Evolutionary conservation across 2,888 invertebrate genomes (phyloP).

Genomic region (Argyresthia goedartella): DNA sequence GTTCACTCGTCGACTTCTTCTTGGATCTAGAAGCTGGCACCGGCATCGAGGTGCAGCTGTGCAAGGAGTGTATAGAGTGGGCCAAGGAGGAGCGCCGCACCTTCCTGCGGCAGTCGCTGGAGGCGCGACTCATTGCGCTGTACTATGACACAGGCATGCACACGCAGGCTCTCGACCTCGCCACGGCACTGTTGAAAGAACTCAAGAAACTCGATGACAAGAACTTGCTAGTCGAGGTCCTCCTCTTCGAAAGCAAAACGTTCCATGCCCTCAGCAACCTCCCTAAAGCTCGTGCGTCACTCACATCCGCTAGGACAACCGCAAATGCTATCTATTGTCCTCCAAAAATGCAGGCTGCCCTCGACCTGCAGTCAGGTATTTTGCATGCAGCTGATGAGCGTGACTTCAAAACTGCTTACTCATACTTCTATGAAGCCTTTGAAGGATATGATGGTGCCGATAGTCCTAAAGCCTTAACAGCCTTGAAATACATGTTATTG

Average conservation of each 20-base stretch:
- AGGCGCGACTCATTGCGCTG: conserved; percentile 93
- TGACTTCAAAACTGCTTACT: conserved; percentile 99
- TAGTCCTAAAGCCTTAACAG: conserved; percentile 89
- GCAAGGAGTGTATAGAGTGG: conserved; percentile 99
- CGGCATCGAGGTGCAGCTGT: conserved; percentile 92
- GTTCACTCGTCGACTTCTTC: conserved; percentile 97
- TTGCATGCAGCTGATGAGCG: conserved; percentile 99
- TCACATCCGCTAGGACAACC: conserved; percentile 98
- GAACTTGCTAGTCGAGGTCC: conserved; percentile 97
- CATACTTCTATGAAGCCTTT: conserved; percentile 99
- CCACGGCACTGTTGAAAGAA: conserved; percentile 91
- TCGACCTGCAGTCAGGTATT: conserved; percentile 98
- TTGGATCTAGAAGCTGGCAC: conserved; percentile 96
- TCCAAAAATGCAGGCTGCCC: conserved; percentile 96
- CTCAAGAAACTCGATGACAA: conserved; percentile 99
- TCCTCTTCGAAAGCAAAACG: conserved; percentile 97
- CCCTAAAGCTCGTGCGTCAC: conserved; percentile 95
- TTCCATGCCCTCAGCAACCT: conserved; percentile 98
- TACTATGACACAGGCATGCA: conserved; percentile 95
- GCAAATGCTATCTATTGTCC: conserved; percentile 99
- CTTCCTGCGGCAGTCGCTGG: conserved; percentile 95
- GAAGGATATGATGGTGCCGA: conserved; percentile 98
- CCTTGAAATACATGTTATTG: conserved; percentile 99
- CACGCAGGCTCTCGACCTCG: conserved; percentile 85
- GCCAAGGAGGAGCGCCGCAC: conserved; percentile 98